These are phyloP conservation scores for Pentamera pediparva DNA, from an alignment of 53 echinoderm and acorn worm genomes.

Conservation along the genomic window DNA sequence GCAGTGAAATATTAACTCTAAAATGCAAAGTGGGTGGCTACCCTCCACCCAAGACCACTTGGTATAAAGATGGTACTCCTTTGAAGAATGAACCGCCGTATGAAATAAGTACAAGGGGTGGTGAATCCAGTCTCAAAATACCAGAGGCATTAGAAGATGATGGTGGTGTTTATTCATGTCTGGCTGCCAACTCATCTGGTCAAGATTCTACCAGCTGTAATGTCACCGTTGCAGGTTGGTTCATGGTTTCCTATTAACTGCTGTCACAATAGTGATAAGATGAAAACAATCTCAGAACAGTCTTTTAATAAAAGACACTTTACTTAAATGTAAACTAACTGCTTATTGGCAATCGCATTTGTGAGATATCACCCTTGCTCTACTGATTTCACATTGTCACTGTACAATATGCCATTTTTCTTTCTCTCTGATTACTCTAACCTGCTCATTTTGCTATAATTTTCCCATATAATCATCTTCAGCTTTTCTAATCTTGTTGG, in stretches of 20 bases:
- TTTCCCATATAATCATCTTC: no score
- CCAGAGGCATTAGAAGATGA: conserved; percentile 36
- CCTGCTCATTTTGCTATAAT: no score
- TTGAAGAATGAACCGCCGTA: conserved; percentile 43
- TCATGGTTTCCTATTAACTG: not conserved
- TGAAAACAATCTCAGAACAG: no score
- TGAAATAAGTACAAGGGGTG: conserved; percentile 2
- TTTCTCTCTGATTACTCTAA: no score
- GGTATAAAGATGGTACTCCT: conserved; percentile 73
- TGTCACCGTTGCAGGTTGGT: conserved; percentile 60
- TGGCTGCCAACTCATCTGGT: conserved; percentile 65
- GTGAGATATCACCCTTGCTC: no score
- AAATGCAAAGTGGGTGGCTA: conserved; percentile 62
- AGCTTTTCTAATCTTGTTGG: no score
- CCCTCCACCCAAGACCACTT: conserved; percentile 63
- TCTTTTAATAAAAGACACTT: no score
- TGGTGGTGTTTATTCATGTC: conserved; percentile 54
- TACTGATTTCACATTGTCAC: no score
- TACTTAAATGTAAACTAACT: no score
- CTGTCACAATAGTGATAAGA: no score
- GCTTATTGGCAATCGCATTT: not conserved
- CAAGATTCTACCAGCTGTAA: conserved; percentile 49
- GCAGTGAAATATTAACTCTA: conserved; percentile 50
- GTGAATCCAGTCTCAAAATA: not conserved
- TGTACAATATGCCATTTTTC: no score